Evolutionary conservation across 1,140 invertebrate genomes (phyloP).

Genomic region (Penaeus vannamei): DNA sequence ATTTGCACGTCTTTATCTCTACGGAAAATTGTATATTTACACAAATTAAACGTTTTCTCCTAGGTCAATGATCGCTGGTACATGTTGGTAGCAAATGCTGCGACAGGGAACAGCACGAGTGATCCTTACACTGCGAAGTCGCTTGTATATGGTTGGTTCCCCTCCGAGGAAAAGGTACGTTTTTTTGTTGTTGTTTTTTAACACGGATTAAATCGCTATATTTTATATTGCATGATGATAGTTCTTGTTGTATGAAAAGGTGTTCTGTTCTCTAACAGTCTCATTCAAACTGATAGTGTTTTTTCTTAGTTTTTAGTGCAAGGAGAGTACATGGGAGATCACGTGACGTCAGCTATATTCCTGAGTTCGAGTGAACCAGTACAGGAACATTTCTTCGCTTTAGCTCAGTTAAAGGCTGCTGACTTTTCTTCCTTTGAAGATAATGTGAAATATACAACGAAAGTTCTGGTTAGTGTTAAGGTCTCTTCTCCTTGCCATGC

Average conservation of each 20-base stretch:
- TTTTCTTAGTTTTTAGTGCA: not conserved
- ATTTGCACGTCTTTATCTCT: too few relatives aligned
- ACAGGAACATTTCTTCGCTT: slow-evolving; percentile 31
- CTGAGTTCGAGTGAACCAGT: not conserved
- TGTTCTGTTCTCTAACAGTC: too few relatives aligned
- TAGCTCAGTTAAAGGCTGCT: slow-evolving; percentile 29
- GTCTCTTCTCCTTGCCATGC: too few relatives aligned
- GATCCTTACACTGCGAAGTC: slow-evolving; percentile 4
- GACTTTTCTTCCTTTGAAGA: slow-evolving; percentile 19
- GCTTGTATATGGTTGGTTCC: not conserved
- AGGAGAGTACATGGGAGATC: slow-evolving; percentile 36
- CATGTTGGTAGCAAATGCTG: slow-evolving; percentile 23
- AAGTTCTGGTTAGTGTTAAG: slow-evolving; percentile 12
- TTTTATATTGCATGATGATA: too few relatives aligned
- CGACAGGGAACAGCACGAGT: not conserved
- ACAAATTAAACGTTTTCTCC: too few relatives aligned
- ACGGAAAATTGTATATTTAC: too few relatives aligned
- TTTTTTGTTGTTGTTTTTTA: not conserved
- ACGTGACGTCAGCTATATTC: slow-evolving; percentile 33
- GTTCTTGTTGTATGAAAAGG: not conserved
- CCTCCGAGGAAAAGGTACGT: not conserved
- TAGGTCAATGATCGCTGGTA: not conserved
- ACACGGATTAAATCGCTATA: too few relatives aligned
- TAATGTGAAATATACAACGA: slow-evolving; percentile 21
- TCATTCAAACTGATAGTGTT: too few relatives aligned